Conservation (phyloP, 2,113 vertebrate species). For the Marmota flaviventris region DNA sequence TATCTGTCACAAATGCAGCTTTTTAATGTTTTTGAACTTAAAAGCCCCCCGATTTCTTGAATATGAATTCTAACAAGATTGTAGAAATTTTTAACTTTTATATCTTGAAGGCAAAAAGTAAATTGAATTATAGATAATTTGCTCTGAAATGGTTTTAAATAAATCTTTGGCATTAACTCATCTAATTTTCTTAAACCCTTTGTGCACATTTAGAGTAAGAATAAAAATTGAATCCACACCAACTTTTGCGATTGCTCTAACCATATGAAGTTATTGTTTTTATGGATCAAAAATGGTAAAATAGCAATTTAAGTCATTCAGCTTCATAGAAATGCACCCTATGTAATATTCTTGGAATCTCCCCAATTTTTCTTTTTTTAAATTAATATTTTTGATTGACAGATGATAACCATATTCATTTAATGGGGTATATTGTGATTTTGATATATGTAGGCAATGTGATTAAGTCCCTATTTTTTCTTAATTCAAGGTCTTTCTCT, state of each 20-base stretch:
- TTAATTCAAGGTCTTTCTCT: slow-evolving; percentile 21
- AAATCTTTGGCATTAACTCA: neutral
- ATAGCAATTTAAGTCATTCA: neutral
- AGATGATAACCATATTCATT: neutral
- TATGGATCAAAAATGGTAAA: neutral
- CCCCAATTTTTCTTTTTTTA: neutral
- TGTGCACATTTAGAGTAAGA: neutral
- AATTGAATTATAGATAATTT: neutral
- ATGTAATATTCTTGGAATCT: neutral
- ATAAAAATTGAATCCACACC: neutral
- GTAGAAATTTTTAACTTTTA: slow-evolving; percentile 31
- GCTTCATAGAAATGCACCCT: neutral
- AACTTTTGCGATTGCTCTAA: neutral
- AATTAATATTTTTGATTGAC: neutral
- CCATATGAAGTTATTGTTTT: neutral
- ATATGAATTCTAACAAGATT: slow-evolving; percentile 29
- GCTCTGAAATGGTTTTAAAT: neutral
- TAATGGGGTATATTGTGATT: neutral
- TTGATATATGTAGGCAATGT: neutral
- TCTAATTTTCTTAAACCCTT: neutral
- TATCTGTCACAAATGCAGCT: neutral
- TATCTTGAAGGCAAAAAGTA: slow-evolving; percentile 42
- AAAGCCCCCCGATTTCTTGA: slow-evolving; percentile 19
- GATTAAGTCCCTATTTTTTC: neutral
- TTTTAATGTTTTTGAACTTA: slow-evolving; percentile 34